Conservation (phyloP, 2,113 vertebrate species). For the Phaethon lepturus region DNA sequence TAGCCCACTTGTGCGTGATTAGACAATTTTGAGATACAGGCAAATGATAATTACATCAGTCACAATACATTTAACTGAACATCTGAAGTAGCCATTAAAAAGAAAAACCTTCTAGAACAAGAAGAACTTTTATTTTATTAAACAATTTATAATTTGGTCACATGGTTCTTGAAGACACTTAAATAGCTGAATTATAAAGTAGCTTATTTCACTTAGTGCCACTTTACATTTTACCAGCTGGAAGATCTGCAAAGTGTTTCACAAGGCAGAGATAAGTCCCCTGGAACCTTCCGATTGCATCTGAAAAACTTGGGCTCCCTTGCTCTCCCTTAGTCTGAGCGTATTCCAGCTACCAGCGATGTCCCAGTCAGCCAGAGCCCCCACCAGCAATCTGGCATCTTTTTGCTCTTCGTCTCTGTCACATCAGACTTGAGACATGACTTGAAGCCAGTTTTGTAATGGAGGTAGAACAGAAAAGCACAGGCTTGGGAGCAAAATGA, state of each 20-base stretch:
- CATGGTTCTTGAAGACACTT: conserved; percentile 25
- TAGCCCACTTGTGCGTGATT: conserved; percentile 21
- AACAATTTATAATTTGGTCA: conserved; percentile 8
- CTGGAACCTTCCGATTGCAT: background rate
- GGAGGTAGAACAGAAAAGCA: conserved; percentile 20
- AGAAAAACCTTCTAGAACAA: conserved; percentile 8
- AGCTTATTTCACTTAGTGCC: conserved; percentile 60
- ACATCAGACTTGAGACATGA: background rate
- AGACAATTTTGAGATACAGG: conserved; percentile 1
- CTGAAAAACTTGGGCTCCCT: conserved; percentile 11
- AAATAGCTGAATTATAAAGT: conserved; percentile 32
- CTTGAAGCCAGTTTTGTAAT: conserved; percentile 9
- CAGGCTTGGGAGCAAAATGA: background rate
- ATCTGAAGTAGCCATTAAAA: conserved; percentile 48
- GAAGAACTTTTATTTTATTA: conserved; percentile 50
- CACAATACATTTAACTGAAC: conserved; percentile 46
- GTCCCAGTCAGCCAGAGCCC: conserved; percentile 6
- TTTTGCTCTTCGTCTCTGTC: conserved; percentile 28
- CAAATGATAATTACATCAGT: conserved; percentile 17
- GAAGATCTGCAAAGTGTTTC: conserved; percentile 31
- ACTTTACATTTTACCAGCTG: conserved; percentile 51
- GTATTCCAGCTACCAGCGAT: background rate
- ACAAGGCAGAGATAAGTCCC: background rate
- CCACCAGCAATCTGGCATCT: conserved; percentile 21
- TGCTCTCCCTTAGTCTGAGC: background rate